Percentiles rank a stretch among this genome's conserved stretches.
Conservation (phyloP, 2,888 invertebrate genomes). For the Erebia palarica region DNA sequence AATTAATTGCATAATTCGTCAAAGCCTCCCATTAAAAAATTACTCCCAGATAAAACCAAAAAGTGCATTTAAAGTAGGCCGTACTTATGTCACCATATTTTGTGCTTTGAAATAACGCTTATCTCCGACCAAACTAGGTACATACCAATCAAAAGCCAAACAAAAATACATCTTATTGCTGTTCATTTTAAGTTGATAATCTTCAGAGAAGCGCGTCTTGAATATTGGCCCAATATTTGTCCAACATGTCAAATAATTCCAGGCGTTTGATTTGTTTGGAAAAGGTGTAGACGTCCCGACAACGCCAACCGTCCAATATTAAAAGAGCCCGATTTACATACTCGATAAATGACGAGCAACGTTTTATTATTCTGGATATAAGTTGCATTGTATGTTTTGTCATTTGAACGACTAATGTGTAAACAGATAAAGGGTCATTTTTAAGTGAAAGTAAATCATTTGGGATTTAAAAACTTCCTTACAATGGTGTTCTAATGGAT, state of each 20-base stretch:
- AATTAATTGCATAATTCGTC: constrained; percentile 28
- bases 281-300: constrained; percentile 56
- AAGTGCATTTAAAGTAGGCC: constrained; percentile 35
- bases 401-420: constrained; percentile 62
- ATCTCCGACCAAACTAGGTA: constrained; percentile 37
- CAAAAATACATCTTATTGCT: constrained; percentile 26
- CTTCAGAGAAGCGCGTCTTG: constrained; percentile 10
- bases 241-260: constrained; percentile 58
- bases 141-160: constrained; percentile 6
- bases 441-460: constrained; percentile 62
- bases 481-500: constrained; percentile 44
- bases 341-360: constrained; percentile 28
- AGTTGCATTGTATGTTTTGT: constrained; percentile 52
- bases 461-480: constrained; percentile 49
- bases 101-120: constrained; percentile 38
- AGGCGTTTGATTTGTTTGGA: constrained; percentile 59
- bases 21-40: constrained; percentile 35
- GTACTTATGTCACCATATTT: constrained; percentile 46
- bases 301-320: constrained; percentile 45
- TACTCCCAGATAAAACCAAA: constrained; percentile 35
- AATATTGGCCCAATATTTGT: constrained; percentile 47
- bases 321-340: constrained; percentile 41
- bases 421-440: constrained; percentile 61
- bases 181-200: constrained; percentile 35
- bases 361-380: constrained; percentile 43